Base-by-base conservation (phyloP, 2,797 vertebrate species). In the Sebastes trivittatus region DNA sequence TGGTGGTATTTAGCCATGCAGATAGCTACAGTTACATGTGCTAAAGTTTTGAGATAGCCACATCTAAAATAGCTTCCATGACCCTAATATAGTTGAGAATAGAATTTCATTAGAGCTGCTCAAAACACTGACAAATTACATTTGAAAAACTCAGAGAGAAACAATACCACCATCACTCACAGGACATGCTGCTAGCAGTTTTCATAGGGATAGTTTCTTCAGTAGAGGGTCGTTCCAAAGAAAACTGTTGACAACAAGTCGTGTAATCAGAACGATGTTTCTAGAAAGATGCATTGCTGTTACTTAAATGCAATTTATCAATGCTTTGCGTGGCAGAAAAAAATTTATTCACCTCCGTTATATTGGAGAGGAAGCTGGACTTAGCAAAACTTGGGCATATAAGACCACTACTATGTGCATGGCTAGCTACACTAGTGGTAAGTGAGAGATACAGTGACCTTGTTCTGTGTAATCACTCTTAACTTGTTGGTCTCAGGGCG, bases 401-500 rank as follows among this genome's bases (percentile, higher is more conserved):
- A 16, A 61, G 64, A 16, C 4, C n/a, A 14, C 20, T 1, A 9
- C 4, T 14, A 2, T 32, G 34, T 54, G 14, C 23, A n/a, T 13
- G 22, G 2, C 2, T 11, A 6, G 5, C 61, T 34, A 4, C 29
- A 65, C 8, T 42, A 2, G 6, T 52, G 2, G 29, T 60, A n/a
- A 54, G 46, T 61, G 10, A 52, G 18, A 23, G 8, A n/a, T 6
- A 13, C 4, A 54, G 13, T 25, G 32, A n/a, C 2, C 20, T 5
- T 5, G 10, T 27, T 68, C n/a, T 81, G 7, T 62, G 30, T 69
- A 18, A 46, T 46, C 14, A 3, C 4, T 34, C 23, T n/a, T 2
- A 6, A 20, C 29, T 75, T 72, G 29, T 13, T 64, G 30, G 27
- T 68, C 11, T 70, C 85, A 96, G 96, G 84, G 94, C 93, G 0